Evolutionary conservation across 2,113 vertebrate genomes (phyloP).

Genomic region (Tricholaema leucomelas): DNA sequence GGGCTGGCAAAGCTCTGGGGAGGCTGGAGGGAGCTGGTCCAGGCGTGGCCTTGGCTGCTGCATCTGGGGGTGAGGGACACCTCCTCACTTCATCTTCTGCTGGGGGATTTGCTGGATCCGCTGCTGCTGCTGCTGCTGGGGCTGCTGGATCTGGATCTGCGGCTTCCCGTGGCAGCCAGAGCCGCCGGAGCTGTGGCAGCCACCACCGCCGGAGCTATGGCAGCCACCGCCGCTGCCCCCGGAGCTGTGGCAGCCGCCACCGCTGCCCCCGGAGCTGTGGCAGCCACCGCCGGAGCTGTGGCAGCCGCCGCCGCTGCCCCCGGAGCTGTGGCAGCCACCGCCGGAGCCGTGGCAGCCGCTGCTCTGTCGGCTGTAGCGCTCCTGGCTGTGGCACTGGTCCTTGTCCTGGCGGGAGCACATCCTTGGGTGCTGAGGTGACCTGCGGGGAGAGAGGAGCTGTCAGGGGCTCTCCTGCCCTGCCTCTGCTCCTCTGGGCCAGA

Average conservation of each 20-base stretch:
- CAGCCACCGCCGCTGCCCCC: background rate
- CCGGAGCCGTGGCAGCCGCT: background rate
- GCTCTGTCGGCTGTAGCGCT: background rate
- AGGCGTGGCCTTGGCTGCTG: fast-evolving
- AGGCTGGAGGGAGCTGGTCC: background rate
- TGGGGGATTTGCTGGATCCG: background rate
- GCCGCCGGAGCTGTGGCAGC: too few relatives aligned
- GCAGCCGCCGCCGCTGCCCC: fast-evolving
- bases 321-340: background rate
- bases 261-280: too few relatives aligned
- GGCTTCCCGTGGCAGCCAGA: background rate
- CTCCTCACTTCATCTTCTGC: conserved; percentile 29
- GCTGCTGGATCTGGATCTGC: background rate
- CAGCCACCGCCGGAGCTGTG: background rate
- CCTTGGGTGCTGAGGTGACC: background rate
- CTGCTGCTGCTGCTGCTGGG: conserved; percentile 19
- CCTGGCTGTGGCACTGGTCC: background rate
- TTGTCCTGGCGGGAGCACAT: conserved; percentile 55
- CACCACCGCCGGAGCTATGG: background rate
- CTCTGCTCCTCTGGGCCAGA: background rate
- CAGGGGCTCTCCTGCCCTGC: background rate
- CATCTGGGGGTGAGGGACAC: background rate
- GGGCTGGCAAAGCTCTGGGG: background rate
- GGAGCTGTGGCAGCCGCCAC: background rate
- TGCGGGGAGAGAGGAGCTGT: background rate